Conservation (phyloP, 1,140 invertebrate genomes). For the Paraescarpia echinospica region DNA sequence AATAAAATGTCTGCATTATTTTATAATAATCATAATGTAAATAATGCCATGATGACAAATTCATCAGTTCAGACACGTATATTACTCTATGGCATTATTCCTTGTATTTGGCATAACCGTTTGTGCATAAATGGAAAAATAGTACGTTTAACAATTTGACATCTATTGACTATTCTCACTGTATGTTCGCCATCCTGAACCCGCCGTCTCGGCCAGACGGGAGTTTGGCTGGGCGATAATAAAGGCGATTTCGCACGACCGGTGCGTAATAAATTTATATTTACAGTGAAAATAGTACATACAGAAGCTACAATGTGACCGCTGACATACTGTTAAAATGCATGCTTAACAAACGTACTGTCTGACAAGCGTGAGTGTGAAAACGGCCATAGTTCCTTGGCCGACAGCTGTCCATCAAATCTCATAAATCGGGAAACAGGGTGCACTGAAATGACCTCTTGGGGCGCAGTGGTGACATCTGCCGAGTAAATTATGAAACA, state of each 20-base stretch:
- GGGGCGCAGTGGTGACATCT: neutral
- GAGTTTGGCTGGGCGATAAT: neutral
- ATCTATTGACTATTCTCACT: neutral
- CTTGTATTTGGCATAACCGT: neutral
- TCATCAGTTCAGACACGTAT: neutral
- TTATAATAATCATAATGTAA: neutral
- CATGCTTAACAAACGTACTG: neutral
- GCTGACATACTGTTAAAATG: neutral
- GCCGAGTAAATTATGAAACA: neutral
- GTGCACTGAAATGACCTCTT: conserved; percentile 4
- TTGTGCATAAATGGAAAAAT: neutral
- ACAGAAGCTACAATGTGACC: neutral
- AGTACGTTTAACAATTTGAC: neutral
- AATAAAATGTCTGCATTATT: neutral
- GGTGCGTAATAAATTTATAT: neutral
- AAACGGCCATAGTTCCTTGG: neutral
- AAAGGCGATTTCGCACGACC: neutral
- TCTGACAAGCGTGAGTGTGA: neutral
- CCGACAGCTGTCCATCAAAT: neutral
- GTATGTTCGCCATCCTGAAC: neutral
- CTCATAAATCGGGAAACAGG: neutral
- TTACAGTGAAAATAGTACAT: neutral
- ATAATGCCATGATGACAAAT: neutral
- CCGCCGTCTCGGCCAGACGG: neutral
- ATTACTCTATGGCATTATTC: neutral